phyloP scores from a whole-genome alignment of 2,888 invertebrate genomes.

The Dryomyza anilis region DNA sequence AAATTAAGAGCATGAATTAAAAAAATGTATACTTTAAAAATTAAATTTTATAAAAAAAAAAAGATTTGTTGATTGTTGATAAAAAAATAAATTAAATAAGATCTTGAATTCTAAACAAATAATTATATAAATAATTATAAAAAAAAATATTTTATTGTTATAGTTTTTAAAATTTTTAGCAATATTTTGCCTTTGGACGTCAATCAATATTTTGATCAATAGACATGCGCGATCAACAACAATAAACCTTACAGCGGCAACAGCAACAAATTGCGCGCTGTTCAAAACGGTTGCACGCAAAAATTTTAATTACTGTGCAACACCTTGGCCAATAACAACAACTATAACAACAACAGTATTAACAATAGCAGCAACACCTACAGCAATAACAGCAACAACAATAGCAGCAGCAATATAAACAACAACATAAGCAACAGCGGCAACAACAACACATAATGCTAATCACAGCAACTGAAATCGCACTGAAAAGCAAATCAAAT shows the following conservation, averaged over 20 bases:
- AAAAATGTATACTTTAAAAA: too few species aligned
- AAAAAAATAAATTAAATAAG: too few species aligned
- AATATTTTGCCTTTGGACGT: neutral
- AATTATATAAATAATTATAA: too few species aligned
- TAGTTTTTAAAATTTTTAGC: too few species aligned
- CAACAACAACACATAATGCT: neutral
- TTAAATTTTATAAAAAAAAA: too few species aligned
- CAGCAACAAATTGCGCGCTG: neutral
- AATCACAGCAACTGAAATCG: neutral
- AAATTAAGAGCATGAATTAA: too few species aligned
- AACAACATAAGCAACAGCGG: neutral
- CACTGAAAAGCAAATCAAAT: conserved; percentile 10
- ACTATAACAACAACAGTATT: neutral
- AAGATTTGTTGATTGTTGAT: too few species aligned
- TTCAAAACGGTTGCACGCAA: conserved; percentile 10
- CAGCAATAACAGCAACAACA: neutral
- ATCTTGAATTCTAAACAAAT: too few species aligned
- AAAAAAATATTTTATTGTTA: too few species aligned
- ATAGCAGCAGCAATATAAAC: neutral
- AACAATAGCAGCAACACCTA: neutral
- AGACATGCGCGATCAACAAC: neutral
- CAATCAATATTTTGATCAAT: conserved; percentile 6
- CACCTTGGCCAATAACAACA: conserved; percentile 9
- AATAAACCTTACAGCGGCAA: neutral
- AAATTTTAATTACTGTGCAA: conserved; percentile 23